Evolutionary conservation across 2,888 invertebrate genomes (phyloP).

Genomic region (Diogma glabrata): DNA sequence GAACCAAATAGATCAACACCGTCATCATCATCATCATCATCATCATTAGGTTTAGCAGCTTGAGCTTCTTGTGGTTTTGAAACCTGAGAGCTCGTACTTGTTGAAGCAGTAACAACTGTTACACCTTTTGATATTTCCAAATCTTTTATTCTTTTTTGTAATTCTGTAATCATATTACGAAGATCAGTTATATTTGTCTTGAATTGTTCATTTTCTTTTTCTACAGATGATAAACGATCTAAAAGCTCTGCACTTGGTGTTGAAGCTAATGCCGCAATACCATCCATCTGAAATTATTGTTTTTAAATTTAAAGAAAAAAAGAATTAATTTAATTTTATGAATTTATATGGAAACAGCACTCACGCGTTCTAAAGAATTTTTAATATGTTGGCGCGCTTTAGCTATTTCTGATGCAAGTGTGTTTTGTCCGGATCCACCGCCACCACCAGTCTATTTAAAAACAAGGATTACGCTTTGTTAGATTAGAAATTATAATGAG

Average conservation of each 20-base stretch:
- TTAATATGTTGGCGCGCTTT: slow-evolving; percentile 78
- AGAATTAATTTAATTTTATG: neutral
- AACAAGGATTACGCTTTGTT: no score
- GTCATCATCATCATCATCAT: slow-evolving; percentile 60
- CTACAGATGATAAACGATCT: slow-evolving; percentile 43
- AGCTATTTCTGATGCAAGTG: slow-evolving; percentile 73
- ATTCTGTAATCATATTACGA: neutral
- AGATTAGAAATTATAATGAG: no score
- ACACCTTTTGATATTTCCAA: slow-evolving; percentile 30
- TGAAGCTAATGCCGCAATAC: slow-evolving; percentile 45
- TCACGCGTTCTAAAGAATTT: slow-evolving; percentile 59
- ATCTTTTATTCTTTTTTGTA: neutral
- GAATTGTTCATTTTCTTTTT: slow-evolving; percentile 41
- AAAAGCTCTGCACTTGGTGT: slow-evolving; percentile 44
- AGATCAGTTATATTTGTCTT: slow-evolving; percentile 22
- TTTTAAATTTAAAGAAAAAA: neutral
- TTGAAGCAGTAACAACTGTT: neutral
- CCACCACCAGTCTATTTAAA: slow-evolving; percentile 12
- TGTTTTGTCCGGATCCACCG: slow-evolving; percentile 39
- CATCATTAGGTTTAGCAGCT: slow-evolving; percentile 28
- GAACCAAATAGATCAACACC: slow-evolving; percentile 74
- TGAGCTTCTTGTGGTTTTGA: slow-evolving; percentile 21
- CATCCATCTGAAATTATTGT: slow-evolving; percentile 46
- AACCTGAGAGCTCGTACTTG: slow-evolving; percentile 12
- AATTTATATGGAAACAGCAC: slow-evolving; percentile 25